Evolutionary conservation across 2,113 vertebrate species (phyloP), one percentile per base, ranked within the genome.

Genomic region (Brienomyrus brachyistius): DNA sequence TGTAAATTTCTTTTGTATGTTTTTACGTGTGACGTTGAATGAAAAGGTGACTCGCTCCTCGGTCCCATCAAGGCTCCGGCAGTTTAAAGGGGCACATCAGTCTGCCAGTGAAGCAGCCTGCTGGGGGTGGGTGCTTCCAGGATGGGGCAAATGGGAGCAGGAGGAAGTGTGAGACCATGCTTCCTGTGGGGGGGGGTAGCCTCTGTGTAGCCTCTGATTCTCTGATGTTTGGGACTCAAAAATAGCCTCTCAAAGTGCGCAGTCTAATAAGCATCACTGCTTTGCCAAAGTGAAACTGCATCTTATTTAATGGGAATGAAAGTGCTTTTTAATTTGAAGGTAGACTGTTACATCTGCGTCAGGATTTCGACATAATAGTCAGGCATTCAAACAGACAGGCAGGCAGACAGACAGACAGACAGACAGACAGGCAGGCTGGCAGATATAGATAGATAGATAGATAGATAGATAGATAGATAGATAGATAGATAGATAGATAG

Each of bases 371-470:
- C 9, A 35, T 77, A 2, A 35, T 11, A 54, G 17, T 6, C 52
- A 70, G n/a, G 13, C 56, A 62, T 23, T 62, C 2, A 7, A 62
- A 9, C 7, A 62, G 56, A n/a, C 23, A n/a, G 59, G 8, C 59
- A n/a, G 59, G 10, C 23, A 62, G 56, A 9, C 7, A 3, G 59
- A n/a, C 54, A 59, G 54, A 5, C 21, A 59, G 19, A 0, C 54
- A n/a, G 21, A 3, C 62, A 13, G n/a, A 3, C n/a, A 31, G 62
- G 3, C 10, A 62, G 59, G n/a, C n/a, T n/a, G n/a, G n/a, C n/a
- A n/a, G n/a, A n/a, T n/a, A 0, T 2, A n/a, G 56, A 23, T 1
- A 59, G 19, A 2, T 0, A 66, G 2, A 3, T 0, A 66, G 62
- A 0, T 0, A 27, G 59, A 3, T 4, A 27, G 59, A 1, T 1